A percentile compares a stretch with the other conserved stretches of the same genome.
Evolutionary conservation across 2,888 invertebrate genomes (phyloP).

Genomic region (Caradrina kadenii): DNA sequence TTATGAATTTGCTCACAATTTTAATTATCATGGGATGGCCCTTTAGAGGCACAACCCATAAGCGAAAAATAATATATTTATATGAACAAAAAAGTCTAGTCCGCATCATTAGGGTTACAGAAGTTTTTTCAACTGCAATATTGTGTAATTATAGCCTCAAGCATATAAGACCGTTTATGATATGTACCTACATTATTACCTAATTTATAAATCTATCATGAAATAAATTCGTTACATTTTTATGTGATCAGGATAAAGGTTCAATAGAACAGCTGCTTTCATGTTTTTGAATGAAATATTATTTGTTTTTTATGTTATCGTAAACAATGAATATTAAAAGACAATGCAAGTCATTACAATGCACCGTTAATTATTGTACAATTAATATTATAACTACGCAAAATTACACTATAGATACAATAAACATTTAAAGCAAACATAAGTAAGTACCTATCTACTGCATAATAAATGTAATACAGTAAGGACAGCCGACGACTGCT

Average conservation of each 20-base stretch:
- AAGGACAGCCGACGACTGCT: neutral
- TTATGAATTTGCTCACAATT: too few relatives aligned
- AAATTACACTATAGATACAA: constrained; percentile 9
- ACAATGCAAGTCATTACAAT: constrained; percentile 23
- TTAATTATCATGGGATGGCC: too few relatives aligned
- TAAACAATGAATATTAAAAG: neutral
- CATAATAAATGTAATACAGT: constrained; percentile 5
- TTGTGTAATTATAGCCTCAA: constrained; percentile 18
- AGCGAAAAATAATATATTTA: too few relatives aligned
- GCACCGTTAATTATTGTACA: constrained; percentile 8
- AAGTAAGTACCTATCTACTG: neutral
- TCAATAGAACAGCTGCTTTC: neutral
- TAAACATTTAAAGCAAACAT: constrained; percentile 8
- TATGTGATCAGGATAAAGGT: neutral
- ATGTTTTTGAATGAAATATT: neutral
- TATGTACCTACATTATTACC: too few relatives aligned
- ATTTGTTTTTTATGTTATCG: neutral
- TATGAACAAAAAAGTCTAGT: too few relatives aligned
- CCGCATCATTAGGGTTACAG: neutral
- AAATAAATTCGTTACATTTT: constrained; percentile 5
- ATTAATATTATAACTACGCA: neutral
- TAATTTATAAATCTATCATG: neutral
- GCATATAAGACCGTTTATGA: constrained; percentile 13
- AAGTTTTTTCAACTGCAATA: constrained; percentile 7
- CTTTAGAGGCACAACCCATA: too few relatives aligned